These are phyloP conservation scores for Dascillus cervinus DNA, from an alignment of 2,888 invertebrate genomes.

Conservation along the genomic window DNA sequence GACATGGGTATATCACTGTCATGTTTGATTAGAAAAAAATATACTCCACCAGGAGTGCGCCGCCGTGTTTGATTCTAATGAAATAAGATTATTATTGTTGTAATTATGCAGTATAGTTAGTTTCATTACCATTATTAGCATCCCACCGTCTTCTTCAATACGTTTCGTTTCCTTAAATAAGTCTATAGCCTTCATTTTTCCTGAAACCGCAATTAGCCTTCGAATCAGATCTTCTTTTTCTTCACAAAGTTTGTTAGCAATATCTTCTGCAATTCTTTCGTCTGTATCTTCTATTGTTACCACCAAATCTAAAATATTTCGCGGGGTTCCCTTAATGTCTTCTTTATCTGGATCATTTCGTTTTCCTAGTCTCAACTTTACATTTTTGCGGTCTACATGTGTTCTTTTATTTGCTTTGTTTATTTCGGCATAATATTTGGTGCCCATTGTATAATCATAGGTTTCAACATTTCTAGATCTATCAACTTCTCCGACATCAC, in stretches of 20 bases:
- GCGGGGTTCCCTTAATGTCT: conserved; percentile 48
- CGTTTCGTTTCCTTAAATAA: conserved; percentile 73
- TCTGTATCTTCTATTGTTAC: conserved; percentile 46
- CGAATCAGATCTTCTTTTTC: conserved; percentile 66
- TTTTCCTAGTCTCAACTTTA: conserved; percentile 50
- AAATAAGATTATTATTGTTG: conserved; percentile 13
- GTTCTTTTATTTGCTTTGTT: conserved; percentile 49
- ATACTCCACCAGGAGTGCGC: conserved; percentile 82
- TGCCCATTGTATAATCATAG: conserved; percentile 57
- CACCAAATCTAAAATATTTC: conserved; percentile 52
- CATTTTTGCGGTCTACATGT: conserved; percentile 50
- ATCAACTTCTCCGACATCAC: conserved; percentile 64
- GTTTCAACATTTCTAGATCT: conserved; percentile 65
- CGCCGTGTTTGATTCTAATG: conserved; percentile 69
- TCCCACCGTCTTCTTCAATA: conserved; percentile 78
- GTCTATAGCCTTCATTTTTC: conserved; percentile 64
- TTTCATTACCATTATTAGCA: conserved; percentile 61
- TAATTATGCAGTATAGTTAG: not conserved
- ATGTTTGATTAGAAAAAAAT: conserved; percentile 70
- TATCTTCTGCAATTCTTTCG: conserved; percentile 60
- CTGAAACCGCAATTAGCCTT: conserved; percentile 60
- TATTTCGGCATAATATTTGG: conserved; percentile 34
- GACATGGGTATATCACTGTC: conserved; percentile 59
- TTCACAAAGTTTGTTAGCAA: conserved; percentile 65
- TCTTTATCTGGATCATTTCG: conserved; percentile 35